Evolutionary conservation across 2,888 invertebrate genomes (phyloP).

Genomic region (Hybos culiciformis): DNA sequence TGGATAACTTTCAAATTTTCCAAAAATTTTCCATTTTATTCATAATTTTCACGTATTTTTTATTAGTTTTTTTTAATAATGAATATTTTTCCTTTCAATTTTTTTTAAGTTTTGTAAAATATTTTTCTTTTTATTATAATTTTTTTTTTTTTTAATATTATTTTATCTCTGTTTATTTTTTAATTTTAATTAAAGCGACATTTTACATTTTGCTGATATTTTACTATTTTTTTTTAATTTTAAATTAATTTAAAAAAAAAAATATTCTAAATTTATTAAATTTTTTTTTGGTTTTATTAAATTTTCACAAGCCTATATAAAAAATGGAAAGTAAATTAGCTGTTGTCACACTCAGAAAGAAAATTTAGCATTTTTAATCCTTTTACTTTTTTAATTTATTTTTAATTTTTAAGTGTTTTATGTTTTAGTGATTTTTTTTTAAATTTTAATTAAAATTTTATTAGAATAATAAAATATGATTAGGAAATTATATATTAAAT

Average conservation of each 20-base stretch:
- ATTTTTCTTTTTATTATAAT: constrained; percentile 9
- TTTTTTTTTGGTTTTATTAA: background rate
- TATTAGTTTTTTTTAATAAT: background rate
- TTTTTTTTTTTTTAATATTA: constrained; percentile 8
- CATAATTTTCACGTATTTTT: too few relatives aligned
- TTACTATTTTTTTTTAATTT: constrained; percentile 8
- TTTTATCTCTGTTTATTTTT: constrained; percentile 12
- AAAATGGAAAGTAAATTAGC: background rate
- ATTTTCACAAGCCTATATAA: background rate
- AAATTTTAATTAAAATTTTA: background rate
- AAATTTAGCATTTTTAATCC: constrained; percentile 4
- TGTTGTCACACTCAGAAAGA: background rate
- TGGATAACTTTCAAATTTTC: constrained; percentile 3
- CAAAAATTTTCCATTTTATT: too few relatives aligned
- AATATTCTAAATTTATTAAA: background rate
- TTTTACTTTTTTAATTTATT: constrained; percentile 14
- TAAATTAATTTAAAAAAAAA: background rate
- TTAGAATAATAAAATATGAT: background rate
- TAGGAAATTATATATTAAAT: background rate
- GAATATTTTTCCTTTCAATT: constrained; percentile 3
- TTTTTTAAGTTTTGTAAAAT: constrained; percentile 10
- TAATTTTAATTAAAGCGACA: constrained; percentile 11
- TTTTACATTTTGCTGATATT: constrained; percentile 4
- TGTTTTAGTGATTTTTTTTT: constrained; percentile 7
- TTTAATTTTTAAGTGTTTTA: constrained; percentile 7